Percentiles rank a stretch among this genome's conserved stretches.
These are phyloP conservation scores for Littorina saxatilis DNA, from an alignment of 1,140 invertebrate genomes.

Conservation along the genomic window DNA sequence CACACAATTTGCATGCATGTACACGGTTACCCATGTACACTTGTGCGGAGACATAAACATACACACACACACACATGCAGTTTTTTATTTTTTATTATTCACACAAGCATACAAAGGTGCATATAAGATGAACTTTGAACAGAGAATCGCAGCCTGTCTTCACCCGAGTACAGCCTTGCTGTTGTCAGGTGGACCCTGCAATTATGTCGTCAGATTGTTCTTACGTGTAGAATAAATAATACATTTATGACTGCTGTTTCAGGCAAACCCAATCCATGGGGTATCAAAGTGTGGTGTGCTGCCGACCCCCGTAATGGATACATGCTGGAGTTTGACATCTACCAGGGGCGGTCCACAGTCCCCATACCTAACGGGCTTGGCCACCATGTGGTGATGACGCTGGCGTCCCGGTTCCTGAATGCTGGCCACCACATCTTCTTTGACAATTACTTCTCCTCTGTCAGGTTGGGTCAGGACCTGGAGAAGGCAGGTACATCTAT, in stretches of 20 bases:
- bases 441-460: not conserved
- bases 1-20: too few species aligned
- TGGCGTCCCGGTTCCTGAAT: not conserved
- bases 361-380: not conserved
- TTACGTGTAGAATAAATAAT: too few species aligned
- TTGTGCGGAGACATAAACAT: too few species aligned
- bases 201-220: too few species aligned
- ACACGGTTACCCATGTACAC: too few species aligned
- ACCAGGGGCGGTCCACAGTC: not conserved
- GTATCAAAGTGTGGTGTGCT: constrained; percentile 14
- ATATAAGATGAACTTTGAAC: too few species aligned
- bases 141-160: too few species aligned
- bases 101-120: too few species aligned
- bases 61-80: too few species aligned
- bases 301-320: not conserved
- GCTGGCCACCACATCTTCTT: not conserved
- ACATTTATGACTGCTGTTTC: not conserved
- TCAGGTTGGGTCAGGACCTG: not conserved
- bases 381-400: not conserved
- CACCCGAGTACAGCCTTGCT: too few species aligned
- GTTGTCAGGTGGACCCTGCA: too few species aligned
- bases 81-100: too few species aligned
- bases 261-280: constrained; percentile 10
- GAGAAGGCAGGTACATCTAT: not conserved
- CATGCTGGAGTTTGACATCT: constrained; percentile 5